Base-by-base conservation (phyloP, 2,888 invertebrate genomes). In the Punctoribates punctum region DNA sequence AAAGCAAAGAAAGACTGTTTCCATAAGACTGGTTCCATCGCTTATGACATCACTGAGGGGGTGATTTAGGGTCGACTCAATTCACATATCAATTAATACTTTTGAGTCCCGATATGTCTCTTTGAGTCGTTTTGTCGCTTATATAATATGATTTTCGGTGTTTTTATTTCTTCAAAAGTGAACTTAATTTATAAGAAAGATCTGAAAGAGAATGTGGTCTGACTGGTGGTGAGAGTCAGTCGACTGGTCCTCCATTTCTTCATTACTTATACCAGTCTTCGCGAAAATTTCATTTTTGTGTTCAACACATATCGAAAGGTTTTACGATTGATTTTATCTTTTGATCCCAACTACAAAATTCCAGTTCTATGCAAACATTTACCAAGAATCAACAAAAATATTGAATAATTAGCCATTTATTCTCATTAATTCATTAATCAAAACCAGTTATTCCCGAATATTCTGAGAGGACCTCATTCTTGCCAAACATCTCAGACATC, bases 1-100 rank as follows among this genome's bases (percentile, higher is more conserved):
- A n/a, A n/a, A n/a, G n/a, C n/a, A n/a, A n/a, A n/a, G n/a, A n/a
- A n/a, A n/a, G n/a, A n/a, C n/a, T n/a, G n/a, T n/a, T n/a, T n/a
- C n/a, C n/a, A 13, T 60, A 8, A 60, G 60, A 60, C 60, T 15
- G 25, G 25, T 60, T 60, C 8, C 4, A 25, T 29, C 15, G n/a
- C 6, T 34, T 65, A 13, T 34, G 34, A 29, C 29, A 29, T 20
- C 6, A 17, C 34, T 65, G 34, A 65, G 9, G 9, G 29, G 5
- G 17, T 9, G 6, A n/a, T 15, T 29, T 17, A 11, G 51, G 17
- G 29, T 8, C 38, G 3, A 67, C 13, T 34, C 8, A 34, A 65
- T 65, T 65, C 65, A 34, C 67, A 67, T 67, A 38, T 67, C 67
- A 67, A 67, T 67, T 34, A 34, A 17, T 38, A 23, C 2, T 38